Evolutionary conservation across 2,888 invertebrate genomes (phyloP), one percentile per base, ranked within the genome.

Genomic region (Eledone cirrhosa): DNA sequence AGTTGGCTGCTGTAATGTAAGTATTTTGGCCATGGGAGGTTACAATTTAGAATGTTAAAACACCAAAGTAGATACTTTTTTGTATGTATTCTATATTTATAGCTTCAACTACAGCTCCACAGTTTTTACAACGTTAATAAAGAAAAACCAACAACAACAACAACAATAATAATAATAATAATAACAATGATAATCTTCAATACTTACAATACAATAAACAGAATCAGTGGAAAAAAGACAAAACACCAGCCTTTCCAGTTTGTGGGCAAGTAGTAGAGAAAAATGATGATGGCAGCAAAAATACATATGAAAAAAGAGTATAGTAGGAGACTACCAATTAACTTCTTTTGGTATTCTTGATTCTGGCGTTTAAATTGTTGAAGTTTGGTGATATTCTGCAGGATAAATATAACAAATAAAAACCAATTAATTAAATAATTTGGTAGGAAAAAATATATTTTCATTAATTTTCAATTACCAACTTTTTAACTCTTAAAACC

Each of bases 141-240:
- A 5, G 11, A 41, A 11, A 41, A 41, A 41, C 41, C 3, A 11
- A 5, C 5, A 41, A 5, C 11, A 41, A 41, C 11, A 41, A 41
- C 41, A 41, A 41, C 41, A 41, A 41, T 41, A 41, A 41, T 41
- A 29, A 27, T 8, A 72, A 2, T 5, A 16, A 72, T 3, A 16
- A n/a, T 2, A 72, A 33, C 24, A 29, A 76, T 24, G 5, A 76
- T 63, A 63, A 63, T 24, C n/a, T 63, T 24, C n/a, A 63, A 89
- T 88, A 81, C 96, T 95, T 92, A 97, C 97, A 97, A 89, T 80
- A 96, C 88, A 78, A 97, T 96, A 87, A 97, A 94, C 78, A 95
- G 92, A 41, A 97, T 90, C 78, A 97, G 91, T 27, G 96, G 96
- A 80, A 94, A 93, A 22, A 95, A 94, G 90, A 95, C 95, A 82